phyloP scores from a whole-genome alignment of 2,888 invertebrate genomes.

The Agriopis leucophaearia region DNA sequence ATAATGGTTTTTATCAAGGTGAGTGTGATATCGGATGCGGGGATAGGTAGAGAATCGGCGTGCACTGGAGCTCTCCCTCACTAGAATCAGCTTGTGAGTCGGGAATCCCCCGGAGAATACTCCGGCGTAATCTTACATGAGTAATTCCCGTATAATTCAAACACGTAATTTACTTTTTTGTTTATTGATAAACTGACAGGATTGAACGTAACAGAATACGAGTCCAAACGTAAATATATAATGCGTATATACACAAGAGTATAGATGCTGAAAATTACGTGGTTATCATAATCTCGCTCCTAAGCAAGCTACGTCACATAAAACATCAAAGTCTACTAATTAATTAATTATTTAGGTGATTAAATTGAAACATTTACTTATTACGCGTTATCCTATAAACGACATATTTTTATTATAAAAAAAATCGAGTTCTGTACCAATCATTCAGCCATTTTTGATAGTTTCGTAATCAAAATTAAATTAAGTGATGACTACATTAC shows the following conservation, averaged over 20 bases:
- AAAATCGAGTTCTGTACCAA: not conserved
- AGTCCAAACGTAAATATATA: not conserved
- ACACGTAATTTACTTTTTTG: no score
- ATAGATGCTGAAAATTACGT: not conserved
- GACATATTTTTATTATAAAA: not conserved
- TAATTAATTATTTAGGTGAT: slow-evolving; percentile 7
- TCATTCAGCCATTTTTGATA: not conserved
- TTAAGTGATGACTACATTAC: no score
- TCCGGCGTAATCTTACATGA: no score
- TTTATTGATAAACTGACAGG: no score
- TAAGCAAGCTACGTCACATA: slow-evolving; percentile 26
- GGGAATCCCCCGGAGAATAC: no score
- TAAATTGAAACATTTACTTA: slow-evolving; percentile 11
- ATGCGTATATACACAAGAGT: not conserved
- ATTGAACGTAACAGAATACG: not conserved
- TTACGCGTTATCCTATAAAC: not conserved
- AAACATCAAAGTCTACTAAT: slow-evolving; percentile 21
- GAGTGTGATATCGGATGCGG: no score
- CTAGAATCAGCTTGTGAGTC: no score
- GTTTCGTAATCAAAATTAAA: not conserved
- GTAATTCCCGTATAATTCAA: no score
- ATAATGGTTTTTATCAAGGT: no score
- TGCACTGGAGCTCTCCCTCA: no score
- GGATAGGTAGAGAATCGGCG: no score
- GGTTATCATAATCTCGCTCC: slow-evolving; percentile 19